Conservation (phyloP, 2,888 invertebrate species). For the Drosophila flavopinicola region DNA sequence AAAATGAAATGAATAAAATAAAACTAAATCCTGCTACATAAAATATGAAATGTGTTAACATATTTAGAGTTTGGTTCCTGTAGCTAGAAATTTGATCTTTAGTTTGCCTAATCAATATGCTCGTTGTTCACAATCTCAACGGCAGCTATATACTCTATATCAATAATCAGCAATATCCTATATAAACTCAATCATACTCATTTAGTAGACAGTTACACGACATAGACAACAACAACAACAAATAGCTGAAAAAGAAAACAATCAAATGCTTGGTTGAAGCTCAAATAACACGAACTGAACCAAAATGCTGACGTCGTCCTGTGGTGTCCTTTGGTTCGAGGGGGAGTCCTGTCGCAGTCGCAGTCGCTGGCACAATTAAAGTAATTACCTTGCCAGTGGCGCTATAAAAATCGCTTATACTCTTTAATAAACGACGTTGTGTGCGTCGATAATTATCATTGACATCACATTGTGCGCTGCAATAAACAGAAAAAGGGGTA, state of each 20-base stretch:
- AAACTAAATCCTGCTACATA: too few species aligned
- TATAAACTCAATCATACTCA: conserved; percentile 5
- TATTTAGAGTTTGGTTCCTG: too few species aligned
- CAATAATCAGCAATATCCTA: conserved; percentile 11
- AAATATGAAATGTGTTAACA: too few species aligned
- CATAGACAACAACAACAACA: not conserved
- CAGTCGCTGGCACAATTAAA: conserved; percentile 57
- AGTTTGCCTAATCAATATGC: too few species aligned
- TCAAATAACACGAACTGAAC: conserved; percentile 27
- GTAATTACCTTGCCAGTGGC: conserved; percentile 61
- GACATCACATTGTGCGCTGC: conserved; percentile 49
- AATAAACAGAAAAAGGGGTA: conserved; percentile 7
- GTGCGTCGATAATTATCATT: conserved; percentile 62
- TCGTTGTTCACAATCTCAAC: too few species aligned
- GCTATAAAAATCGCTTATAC: conserved; percentile 58
- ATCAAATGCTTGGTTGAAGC: conserved; percentile 27
- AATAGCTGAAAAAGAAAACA: conserved; percentile 8
- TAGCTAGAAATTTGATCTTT: too few species aligned
- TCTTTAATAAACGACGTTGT: conserved; percentile 55
- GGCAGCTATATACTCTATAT: too few species aligned
- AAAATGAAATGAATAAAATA: too few species aligned
- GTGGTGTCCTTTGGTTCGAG: conserved; percentile 8
- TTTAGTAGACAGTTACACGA: conserved; percentile 1
- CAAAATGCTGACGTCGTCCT: conserved; percentile 36
- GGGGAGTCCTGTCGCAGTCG: conserved; percentile 26